A percentile compares a stretch with the other conserved stretches of the same genome.
Evolutionary conservation across 2,797 vertebrate genomes (phyloP).

Genomic region (Muscicapa striata): DNA sequence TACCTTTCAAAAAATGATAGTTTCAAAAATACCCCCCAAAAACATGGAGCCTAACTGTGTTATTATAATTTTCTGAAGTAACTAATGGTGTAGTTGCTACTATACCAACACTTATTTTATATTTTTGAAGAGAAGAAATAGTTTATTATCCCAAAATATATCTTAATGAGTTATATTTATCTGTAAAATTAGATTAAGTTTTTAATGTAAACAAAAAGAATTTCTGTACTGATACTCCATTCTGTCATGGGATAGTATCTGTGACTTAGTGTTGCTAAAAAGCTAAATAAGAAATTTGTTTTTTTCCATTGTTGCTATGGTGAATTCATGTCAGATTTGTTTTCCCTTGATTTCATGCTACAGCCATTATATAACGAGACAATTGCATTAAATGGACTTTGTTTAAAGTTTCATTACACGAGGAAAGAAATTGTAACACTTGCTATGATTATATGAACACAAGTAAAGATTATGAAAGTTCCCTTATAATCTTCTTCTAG

Average conservation of each 20-base stretch:
- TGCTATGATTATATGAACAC: not conserved
- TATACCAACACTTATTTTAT: not conserved
- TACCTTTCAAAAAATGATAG: not conserved
- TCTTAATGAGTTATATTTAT: not conserved
- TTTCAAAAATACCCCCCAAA: not conserved
- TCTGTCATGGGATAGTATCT: not conserved
- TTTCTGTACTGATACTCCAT: not conserved
- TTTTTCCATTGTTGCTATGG: not conserved
- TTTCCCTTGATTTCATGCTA: not conserved
- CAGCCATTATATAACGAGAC: not conserved
- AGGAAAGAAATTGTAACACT: not conserved
- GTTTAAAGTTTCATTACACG: not conserved
- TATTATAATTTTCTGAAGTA: not conserved
- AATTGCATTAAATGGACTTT: not conserved
- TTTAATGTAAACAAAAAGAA: not conserved
- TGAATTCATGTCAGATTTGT: not conserved
- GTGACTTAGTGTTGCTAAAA: not conserved
- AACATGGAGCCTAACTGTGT: not conserved
- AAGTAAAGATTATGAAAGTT: not conserved
- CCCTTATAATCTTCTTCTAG: not conserved
- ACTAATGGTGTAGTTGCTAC: not conserved
- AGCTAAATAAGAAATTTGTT: not conserved
- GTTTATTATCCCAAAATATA: not conserved
- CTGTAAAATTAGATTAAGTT: not conserved
- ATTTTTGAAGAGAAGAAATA: not conserved